phyloP scores from a whole-genome alignment of 2,888 invertebrate species.

The Stegana nigrithorax region DNA sequence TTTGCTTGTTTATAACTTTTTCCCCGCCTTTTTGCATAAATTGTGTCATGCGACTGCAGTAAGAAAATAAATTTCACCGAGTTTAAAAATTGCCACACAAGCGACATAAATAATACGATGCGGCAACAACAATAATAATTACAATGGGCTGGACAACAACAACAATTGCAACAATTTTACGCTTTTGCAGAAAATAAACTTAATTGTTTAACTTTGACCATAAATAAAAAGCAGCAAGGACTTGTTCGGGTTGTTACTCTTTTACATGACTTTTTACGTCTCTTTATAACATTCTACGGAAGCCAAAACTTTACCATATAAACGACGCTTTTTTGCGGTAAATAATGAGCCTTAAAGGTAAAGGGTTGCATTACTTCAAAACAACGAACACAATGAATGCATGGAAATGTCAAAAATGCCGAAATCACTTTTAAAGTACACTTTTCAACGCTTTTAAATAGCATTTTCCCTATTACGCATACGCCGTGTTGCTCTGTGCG shows the following conservation, averaged over 20 bases:
- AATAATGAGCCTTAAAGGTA: neutral
- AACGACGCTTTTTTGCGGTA: neutral
- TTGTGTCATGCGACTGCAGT: constrained; percentile 17
- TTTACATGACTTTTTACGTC: neutral
- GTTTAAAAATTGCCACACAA: neutral
- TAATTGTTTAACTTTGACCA: constrained; percentile 46
- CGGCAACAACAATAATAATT: neutral
- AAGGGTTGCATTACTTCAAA: neutral
- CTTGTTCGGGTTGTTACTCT: constrained; percentile 27
- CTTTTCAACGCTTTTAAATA: neutral
- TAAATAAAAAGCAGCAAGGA: constrained; percentile 42
- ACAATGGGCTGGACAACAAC: neutral
- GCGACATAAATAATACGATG: constrained; percentile 5
- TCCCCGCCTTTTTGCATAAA: constrained; percentile 20
- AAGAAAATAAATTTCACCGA: neutral
- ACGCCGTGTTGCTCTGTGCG: neutral
- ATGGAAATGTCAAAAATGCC: neutral
- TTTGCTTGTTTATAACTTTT: constrained; percentile 31
- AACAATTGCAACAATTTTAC: constrained; percentile 26
- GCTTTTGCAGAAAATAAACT: constrained; percentile 40
- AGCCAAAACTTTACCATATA: neutral
- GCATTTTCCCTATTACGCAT: neutral
- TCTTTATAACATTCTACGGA: too few species aligned
- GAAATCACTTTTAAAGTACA: neutral
- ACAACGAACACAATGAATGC: neutral